Evolutionary conservation across 2,113 vertebrate species (phyloP).

Genomic region (Antechinus stuartii): DNA sequence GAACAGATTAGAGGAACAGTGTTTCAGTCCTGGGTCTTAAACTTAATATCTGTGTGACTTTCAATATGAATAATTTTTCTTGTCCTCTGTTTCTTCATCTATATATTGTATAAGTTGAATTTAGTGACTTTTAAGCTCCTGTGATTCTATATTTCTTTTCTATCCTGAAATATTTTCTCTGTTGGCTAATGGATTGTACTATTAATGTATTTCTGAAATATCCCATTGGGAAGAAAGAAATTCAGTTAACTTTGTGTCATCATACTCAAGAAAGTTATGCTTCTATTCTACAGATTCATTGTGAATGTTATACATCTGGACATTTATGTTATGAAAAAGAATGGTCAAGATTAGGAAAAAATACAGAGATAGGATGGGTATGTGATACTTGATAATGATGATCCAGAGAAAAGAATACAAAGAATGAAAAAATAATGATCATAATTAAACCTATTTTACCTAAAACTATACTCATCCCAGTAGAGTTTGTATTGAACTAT

Average conservation of each 20-base stretch:
- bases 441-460: background rate
- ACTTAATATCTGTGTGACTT: background rate
- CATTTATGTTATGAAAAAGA: background rate
- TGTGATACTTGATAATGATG: background rate
- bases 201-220: too few relatives aligned
- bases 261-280: background rate
- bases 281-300: background rate
- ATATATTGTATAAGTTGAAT: background rate
- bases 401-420: slow-evolving; percentile 1
- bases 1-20: background rate
- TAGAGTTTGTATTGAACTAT: slow-evolving; percentile 1
- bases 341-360: background rate
- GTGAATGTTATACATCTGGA: background rate
- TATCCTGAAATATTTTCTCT: background rate
- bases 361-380: background rate
- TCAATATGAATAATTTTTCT: background rate
- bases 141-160: background rate
- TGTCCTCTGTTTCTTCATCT: background rate
- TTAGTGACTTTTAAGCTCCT: background rate
- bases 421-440: slow-evolving; percentile 28
- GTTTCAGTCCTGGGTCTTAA: background rate
- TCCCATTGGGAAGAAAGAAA: background rate
- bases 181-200: background rate
- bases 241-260: background rate
- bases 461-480: slow-evolving; percentile 5